Evolutionary conservation across 2,797 vertebrate genomes (phyloP).

Genomic region (Hydrocynus forskahlii): DNA sequence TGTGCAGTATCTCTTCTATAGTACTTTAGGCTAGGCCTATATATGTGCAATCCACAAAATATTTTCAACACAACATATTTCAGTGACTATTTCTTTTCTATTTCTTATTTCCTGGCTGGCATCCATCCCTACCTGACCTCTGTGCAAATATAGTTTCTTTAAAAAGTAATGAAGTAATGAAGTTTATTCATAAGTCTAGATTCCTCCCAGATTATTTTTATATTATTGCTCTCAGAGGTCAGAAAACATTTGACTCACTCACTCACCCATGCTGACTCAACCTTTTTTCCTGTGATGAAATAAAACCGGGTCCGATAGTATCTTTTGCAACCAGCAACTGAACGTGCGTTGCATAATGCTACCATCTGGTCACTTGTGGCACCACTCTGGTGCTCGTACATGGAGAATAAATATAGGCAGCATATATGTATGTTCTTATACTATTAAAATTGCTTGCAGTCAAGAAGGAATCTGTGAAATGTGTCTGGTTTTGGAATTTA

Average conservation of each 20-base stretch:
- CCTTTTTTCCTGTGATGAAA: constrained; percentile 30
- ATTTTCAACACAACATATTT: constrained; percentile 54
- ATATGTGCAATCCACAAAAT: background rate
- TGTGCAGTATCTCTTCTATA: background rate
- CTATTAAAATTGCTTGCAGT: background rate
- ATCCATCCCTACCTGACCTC: constrained; percentile 60
- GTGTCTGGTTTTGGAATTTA: background rate
- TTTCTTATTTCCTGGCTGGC: constrained; percentile 60
- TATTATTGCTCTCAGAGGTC: constrained; percentile 27
- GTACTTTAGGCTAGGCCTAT: background rate
- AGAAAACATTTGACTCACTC: constrained; percentile 24
- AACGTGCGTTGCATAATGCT: constrained; percentile 6
- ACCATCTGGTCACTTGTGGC: background rate
- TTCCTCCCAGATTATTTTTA: background rate
- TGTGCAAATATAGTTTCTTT: constrained; percentile 13
- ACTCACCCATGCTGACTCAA: constrained; percentile 29
- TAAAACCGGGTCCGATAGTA: constrained; percentile 4
- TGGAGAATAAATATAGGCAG: background rate
- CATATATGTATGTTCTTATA: background rate
- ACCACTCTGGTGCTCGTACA: background rate
- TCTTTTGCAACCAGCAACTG: background rate
- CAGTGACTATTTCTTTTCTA: constrained; percentile 59
- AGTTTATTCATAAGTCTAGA: constrained; percentile 11
- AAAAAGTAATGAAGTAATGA: background rate
- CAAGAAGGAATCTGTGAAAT: background rate